phyloP scores from a whole-genome alignment of 1,140 invertebrate genomes.

The Drosophila nigromelanica region DNA sequence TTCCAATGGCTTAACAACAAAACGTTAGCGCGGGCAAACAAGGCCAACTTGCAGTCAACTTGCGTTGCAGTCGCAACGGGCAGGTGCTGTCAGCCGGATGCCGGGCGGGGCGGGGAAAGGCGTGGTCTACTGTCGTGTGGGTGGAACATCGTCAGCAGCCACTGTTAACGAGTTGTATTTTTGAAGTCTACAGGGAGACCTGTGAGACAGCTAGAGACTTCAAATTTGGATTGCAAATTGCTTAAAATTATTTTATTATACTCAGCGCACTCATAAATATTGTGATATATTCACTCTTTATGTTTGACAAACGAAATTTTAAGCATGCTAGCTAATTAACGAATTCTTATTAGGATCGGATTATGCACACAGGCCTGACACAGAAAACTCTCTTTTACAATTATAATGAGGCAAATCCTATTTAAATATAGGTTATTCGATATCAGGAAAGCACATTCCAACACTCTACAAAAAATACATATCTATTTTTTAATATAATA shows the following conservation, averaged over 20 bases:
- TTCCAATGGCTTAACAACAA: slow-evolving; percentile 80
- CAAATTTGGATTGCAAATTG: slow-evolving; percentile 47
- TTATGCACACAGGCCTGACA: not conserved
- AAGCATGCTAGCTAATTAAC: not conserved
- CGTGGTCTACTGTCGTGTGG: not conserved
- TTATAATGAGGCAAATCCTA: too few species aligned
- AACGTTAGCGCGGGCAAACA: slow-evolving; percentile 64
- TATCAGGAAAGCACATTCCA: too few species aligned
- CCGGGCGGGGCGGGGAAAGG: not conserved
- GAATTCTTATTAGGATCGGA: not conserved
- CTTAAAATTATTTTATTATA: slow-evolving; percentile 32
- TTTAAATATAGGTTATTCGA: too few species aligned
- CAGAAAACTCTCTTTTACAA: too few species aligned
- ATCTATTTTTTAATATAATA: too few species aligned
- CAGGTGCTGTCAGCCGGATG: slow-evolving; percentile 14
- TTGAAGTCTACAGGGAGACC: slow-evolving; percentile 4
- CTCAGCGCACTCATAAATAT: slow-evolving; percentile 35
- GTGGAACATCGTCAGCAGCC: slow-evolving; percentile 1
- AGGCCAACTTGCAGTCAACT: slow-evolving; percentile 53
- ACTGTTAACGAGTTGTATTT: slow-evolving; percentile 42
- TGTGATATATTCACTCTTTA: slow-evolving; percentile 7
- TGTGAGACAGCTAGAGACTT: slow-evolving; percentile 5
- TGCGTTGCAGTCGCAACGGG: slow-evolving; percentile 1
- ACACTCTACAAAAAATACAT: too few species aligned
- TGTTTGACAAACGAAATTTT: slow-evolving; percentile 8